Evolutionary conservation across 2,888 invertebrate species (phyloP).

Genomic region (Volucella zonaria): DNA sequence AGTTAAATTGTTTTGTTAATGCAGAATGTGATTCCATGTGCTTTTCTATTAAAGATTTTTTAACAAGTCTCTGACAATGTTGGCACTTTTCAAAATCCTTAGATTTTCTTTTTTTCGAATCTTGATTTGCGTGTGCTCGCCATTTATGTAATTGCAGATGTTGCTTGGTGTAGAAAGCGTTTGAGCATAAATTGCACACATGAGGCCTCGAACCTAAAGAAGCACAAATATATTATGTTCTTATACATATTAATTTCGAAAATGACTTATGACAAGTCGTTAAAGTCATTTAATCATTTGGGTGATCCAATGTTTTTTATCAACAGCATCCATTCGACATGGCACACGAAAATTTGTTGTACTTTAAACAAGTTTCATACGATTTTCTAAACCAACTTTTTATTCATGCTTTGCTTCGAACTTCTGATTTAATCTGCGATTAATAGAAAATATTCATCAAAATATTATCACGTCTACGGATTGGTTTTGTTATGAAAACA

Average conservation of each 20-base stretch:
- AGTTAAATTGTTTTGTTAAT: neutral
- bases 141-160: conserved; percentile 14
- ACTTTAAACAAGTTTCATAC: too few species aligned
- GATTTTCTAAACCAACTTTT: too few species aligned
- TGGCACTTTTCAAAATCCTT: conserved; percentile 26
- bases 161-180: conserved; percentile 29
- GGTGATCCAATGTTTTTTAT: too few species aligned
- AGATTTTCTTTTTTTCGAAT: conserved; percentile 3
- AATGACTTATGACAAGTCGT: neutral
- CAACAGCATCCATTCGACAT: too few species aligned
- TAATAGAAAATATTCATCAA: too few species aligned
- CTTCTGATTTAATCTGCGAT: too few species aligned
- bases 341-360: neutral
- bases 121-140: conserved; percentile 1
- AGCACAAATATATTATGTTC: neutral
- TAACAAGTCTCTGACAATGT: conserved; percentile 28
- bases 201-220: conserved; percentile 26
- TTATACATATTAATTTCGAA: neutral
- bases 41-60: conserved; percentile 15
- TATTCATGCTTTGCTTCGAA: too few species aligned
- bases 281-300: neutral
- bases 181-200: conserved; percentile 14
- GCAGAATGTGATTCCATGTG: conserved; percentile 14
- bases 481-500: too few species aligned
- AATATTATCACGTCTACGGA: too few species aligned